phyloP scores from a whole-genome alignment of 2,888 invertebrate genomes.

The Melieria crassipennis region DNA sequence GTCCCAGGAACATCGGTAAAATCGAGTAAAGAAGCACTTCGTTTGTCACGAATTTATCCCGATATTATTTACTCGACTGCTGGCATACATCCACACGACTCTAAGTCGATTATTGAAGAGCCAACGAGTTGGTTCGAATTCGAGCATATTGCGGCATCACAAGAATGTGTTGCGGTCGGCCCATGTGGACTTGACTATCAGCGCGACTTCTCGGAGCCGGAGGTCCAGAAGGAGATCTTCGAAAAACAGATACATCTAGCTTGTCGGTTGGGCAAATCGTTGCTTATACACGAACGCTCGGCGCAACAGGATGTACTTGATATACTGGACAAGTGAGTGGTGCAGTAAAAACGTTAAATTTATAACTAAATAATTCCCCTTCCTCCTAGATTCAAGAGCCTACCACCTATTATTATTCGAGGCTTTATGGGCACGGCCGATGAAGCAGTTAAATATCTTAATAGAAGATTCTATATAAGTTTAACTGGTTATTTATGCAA shows the following conservation, averaged over 20 bases:
- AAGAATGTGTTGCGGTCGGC: constrained; percentile 92
- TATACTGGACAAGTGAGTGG: constrained; percentile 70
- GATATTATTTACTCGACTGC: constrained; percentile 91
- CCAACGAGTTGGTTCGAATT: constrained; percentile 81
- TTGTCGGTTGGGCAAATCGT: constrained; percentile 84
- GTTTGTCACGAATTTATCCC: constrained; percentile 89
- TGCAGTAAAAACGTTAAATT: not conserved
- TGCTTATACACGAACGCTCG: constrained; percentile 92
- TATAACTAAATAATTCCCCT: not conserved
- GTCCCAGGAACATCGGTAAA: constrained; percentile 91
- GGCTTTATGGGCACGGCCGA: constrained; percentile 91
- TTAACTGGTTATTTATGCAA: constrained; percentile 74
- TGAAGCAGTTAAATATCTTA: constrained; percentile 84
- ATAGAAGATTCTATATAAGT: constrained; percentile 87
- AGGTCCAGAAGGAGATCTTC: constrained; percentile 86
- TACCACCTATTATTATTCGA: constrained; percentile 87
- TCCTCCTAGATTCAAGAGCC: constrained; percentile 62
- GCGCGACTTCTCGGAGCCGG: constrained; percentile 91
- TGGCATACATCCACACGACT: constrained; percentile 93
- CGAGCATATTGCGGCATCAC: constrained; percentile 78
- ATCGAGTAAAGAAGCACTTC: constrained; percentile 88
- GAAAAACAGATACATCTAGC: constrained; percentile 88
- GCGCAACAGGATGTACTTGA: constrained; percentile 86
- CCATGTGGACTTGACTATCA: constrained; percentile 96
- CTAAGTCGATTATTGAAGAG: constrained; percentile 81